These are phyloP conservation scores for Mustela nigripes DNA, from an alignment of 2,113 vertebrate genomes.

Conservation along the genomic window DNA sequence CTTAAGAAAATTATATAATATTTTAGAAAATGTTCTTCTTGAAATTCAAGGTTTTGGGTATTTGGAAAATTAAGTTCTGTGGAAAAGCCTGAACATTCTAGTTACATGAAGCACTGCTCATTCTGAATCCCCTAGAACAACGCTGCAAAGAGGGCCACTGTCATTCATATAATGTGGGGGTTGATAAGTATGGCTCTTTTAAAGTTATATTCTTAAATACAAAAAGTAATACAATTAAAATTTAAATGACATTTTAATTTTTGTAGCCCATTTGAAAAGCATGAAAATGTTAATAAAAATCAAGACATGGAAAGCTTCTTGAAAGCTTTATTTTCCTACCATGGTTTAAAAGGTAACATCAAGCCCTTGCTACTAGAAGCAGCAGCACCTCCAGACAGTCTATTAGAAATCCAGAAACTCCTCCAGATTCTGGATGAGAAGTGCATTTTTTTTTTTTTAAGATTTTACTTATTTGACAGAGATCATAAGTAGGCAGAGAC, in stretches of 20 bases:
- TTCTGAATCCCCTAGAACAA: background rate
- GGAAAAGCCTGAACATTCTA: background rate
- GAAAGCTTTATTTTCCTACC: background rate
- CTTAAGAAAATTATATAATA: background rate
- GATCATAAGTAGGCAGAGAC: too few relatives aligned
- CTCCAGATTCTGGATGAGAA: background rate
- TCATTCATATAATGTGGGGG: background rate
- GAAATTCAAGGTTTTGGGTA: conserved; percentile 37
- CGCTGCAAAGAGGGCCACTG: background rate
- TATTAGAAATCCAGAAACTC: background rate
- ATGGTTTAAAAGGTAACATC: background rate
- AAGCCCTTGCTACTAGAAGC: background rate
- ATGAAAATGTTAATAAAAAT: conserved; percentile 1
- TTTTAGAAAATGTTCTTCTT: conserved; percentile 43
- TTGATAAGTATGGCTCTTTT: background rate
- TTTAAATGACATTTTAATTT: background rate
- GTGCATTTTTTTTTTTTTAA: background rate
- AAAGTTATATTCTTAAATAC: background rate
- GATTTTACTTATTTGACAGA: too few relatives aligned
- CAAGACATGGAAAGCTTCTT: background rate
- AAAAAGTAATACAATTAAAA: background rate
- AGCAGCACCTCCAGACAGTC: background rate
- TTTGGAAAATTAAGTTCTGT: conserved; percentile 42
- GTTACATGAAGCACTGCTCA: background rate
- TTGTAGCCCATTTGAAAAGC: background rate